Percentiles rank a stretch among this genome's conserved stretches.
Conservation (phyloP, 1,140 invertebrate genomes). For the Venturia canescens region DNA sequence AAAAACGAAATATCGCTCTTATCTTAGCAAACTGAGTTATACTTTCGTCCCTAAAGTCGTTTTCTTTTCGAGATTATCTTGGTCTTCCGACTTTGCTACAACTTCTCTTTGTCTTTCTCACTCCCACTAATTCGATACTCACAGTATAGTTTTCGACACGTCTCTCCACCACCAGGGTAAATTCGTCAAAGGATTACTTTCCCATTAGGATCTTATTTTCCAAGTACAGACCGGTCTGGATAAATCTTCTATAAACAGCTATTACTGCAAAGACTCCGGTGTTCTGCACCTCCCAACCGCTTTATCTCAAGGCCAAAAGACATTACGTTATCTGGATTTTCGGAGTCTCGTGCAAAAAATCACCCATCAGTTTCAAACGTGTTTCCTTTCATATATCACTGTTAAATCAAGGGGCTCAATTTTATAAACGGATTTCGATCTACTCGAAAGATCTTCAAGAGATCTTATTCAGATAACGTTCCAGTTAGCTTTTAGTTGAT, state of each 20-base stretch:
- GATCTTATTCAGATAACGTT: no score
- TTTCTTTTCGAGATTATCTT: slow-evolving; percentile 5
- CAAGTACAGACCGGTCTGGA: slow-evolving; percentile 65
- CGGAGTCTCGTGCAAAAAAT: neutral
- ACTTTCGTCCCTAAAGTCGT: slow-evolving; percentile 19
- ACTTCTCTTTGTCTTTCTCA: slow-evolving; percentile 29
- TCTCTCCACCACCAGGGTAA: slow-evolving; percentile 24
- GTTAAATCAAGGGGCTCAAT: no score
- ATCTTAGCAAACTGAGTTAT: slow-evolving; percentile 11
- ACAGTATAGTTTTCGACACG: slow-evolving; percentile 25
- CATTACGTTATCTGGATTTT: neutral
- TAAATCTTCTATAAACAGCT: slow-evolving; percentile 38
- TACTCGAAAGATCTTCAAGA: neutral
- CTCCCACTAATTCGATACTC: slow-evolving; percentile 35
- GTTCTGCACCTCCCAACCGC: neutral
- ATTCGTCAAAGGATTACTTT: slow-evolving; percentile 56
- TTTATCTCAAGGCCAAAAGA: neutral
- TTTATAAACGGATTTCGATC: neutral
- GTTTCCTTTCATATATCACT: no score
- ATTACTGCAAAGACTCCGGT: slow-evolving; percentile 48
- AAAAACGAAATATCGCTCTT: slow-evolving; percentile 5
- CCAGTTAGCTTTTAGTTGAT: no score
- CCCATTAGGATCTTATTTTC: slow-evolving; percentile 71
- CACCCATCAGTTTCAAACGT: neutral
- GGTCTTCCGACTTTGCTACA: neutral